Conservation (phyloP, 1,140 invertebrate genomes). For the Dendroctonus ponderosae region DNA sequence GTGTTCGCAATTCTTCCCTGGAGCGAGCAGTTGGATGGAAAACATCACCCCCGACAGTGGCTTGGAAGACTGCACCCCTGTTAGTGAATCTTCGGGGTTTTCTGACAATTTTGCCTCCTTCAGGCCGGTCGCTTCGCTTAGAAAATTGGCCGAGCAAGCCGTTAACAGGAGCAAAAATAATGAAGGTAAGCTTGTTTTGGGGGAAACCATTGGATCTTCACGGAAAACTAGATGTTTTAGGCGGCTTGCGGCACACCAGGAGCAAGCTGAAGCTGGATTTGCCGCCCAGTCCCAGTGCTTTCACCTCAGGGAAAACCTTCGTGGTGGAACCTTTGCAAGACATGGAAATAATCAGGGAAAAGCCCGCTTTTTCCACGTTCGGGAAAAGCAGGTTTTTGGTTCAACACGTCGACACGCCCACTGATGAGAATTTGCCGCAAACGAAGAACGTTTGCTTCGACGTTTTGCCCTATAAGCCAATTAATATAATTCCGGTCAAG, state of each 20-base stretch:
- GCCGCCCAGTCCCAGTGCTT: conserved; percentile 55
- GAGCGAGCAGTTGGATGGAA: conserved; percentile 45
- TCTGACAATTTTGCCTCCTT: conserved; percentile 12
- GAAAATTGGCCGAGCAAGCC: conserved; percentile 42
- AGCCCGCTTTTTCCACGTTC: conserved; percentile 49
- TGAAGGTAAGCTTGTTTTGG: conserved; percentile 1
- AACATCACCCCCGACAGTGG: conserved; percentile 59
- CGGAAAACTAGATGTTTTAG: conserved; percentile 49
- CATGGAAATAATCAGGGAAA: conserved; percentile 41
- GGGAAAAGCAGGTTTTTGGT: conserved; percentile 49
- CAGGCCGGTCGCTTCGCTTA: conserved; percentile 37
- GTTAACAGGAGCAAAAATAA: conserved; percentile 29
- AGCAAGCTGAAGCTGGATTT: conserved; percentile 71
- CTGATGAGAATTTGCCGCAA: conserved; percentile 21
- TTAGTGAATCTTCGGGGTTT: conserved; percentile 44
- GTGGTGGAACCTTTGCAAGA: conserved; percentile 39
- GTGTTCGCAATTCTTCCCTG: conserved; percentile 72
- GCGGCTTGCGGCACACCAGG: conserved; percentile 71
- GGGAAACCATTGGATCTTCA: background rate
- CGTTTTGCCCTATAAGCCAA: conserved; percentile 48
- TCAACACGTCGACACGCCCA: conserved; percentile 49
- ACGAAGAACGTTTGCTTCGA: conserved; percentile 49
- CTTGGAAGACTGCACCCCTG: conserved; percentile 58
- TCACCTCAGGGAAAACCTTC: conserved; percentile 44
- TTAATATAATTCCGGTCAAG: conserved; percentile 20